Base-by-base conservation (phyloP, 1,140 invertebrate genomes). In the Lepidurus packardi region DNA sequence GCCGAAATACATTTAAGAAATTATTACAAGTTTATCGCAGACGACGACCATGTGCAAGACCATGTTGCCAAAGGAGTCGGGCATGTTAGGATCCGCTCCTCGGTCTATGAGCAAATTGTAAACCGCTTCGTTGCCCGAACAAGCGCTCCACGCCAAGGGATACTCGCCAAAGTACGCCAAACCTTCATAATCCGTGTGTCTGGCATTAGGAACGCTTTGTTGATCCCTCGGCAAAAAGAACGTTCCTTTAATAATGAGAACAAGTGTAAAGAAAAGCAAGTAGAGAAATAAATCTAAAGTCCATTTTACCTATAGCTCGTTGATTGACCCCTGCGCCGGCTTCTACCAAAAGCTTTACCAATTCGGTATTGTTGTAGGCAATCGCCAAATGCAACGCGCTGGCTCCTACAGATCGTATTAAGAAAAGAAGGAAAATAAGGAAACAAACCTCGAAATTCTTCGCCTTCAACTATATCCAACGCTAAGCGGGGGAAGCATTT, bases 21-120 rank as follows among this genome's bases (percentile, higher is more conserved):
- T 25, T 16, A 78, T 87, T 87, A 97, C 95, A 86, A 96, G 86
- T 87, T 98, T 97, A 84, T 99, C 94, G 82, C 94, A 92, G 77
- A 99, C 96, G 0, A 99, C 98, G 13, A 98, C 94, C 95, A 99
- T 98, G 84, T 99, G 98, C 7, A 99, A 86, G 77, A 98, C 95
- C 90, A 97, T 98, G 84, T 99, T 99, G 7, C 94, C 94, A 83
- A 95, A 95, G 1, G 90, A 91, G 83, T 97, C 95, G 84, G 96
- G 94, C 1, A 90, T 86, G 85, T 99, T 95, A 0, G 96, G 97
- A 87, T 98, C 91, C 1, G 96, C 95, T 13, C 93, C 94, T 74
- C 90, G 90, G 79, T 98, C 95, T 13, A 98, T 87, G 0, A 99
- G 88, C 73, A 97, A 88, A 86, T 99, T 98, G 85, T 99, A 99